Percentiles rank a stretch among this genome's conserved stretches.
Evolutionary conservation across 2,113 vertebrate species (phyloP).

Genomic region (Origma solitaria): DNA sequence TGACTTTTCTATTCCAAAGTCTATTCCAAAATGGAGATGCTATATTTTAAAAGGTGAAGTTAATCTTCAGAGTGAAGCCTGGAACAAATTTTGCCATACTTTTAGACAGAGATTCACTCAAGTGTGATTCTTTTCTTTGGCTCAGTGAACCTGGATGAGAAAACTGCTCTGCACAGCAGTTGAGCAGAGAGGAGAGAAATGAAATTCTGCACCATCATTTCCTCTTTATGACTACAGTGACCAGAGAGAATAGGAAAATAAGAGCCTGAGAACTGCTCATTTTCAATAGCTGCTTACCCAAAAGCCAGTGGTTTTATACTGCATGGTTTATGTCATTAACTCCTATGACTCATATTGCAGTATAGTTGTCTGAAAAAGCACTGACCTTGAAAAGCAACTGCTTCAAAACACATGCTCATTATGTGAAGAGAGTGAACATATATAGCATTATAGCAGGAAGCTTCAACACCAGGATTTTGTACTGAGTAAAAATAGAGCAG

Average conservation of each 20-base stretch:
- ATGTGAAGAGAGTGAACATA: conserved; percentile 49
- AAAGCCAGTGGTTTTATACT: conserved; percentile 4
- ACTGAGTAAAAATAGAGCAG: conserved; percentile 49
- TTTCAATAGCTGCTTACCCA: not conserved
- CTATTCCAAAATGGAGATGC: not conserved
- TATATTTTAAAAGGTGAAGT: not conserved
- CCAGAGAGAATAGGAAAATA: not conserved
- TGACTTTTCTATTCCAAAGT: not conserved
- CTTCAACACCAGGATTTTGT: conserved; percentile 43
- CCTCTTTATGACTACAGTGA: not conserved
- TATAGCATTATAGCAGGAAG: conserved; percentile 58
- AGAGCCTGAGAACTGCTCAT: not conserved
- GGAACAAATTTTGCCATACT: not conserved
- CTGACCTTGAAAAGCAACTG: conserved; percentile 49
- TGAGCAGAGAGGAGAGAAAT: not conserved
- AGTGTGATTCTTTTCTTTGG: not conserved
- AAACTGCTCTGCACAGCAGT: not conserved
- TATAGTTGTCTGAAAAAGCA: conserved; percentile 43
- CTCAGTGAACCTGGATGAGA: not conserved
- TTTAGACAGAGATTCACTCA: not conserved
- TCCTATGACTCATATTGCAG: conserved; percentile 49
- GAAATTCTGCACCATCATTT: not conserved
- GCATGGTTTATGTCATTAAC: conserved; percentile 14
- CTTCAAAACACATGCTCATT: conserved; percentile 44
- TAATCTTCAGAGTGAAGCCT: not conserved